A percentile compares a stretch with the other conserved stretches of the same genome.
Conservation (phyloP, 1,140 invertebrate genomes). For the Drosophila teissieri region DNA sequence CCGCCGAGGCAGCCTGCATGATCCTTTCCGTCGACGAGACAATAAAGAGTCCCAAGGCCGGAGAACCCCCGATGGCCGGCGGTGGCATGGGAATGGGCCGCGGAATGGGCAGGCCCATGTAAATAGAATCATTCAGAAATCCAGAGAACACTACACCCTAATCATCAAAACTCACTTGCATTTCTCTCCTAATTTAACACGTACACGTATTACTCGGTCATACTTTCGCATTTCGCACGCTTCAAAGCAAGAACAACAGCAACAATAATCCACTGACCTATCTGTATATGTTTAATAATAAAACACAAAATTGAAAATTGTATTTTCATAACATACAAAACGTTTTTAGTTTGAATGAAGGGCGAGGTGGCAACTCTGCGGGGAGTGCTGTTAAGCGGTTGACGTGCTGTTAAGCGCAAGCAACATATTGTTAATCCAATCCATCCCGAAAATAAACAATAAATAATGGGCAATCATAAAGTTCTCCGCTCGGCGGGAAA, state of each 20-base stretch:
- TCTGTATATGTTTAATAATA: constrained; percentile 70
- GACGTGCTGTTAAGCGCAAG: constrained; percentile 19
- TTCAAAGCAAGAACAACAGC: constrained; percentile 43
- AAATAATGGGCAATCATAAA: constrained; percentile 72
- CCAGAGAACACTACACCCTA: constrained; percentile 32
- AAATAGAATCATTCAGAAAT: constrained; percentile 45
- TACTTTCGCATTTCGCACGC: constrained; percentile 40
- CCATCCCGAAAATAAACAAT: constrained; percentile 31
- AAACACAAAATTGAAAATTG: constrained; percentile 42
- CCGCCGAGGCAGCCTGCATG: constrained; percentile 97
- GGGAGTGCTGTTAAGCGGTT: constrained; percentile 5
- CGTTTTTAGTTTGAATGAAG: constrained; percentile 20
- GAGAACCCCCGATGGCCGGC: constrained; percentile 86
- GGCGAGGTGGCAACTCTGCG: constrained; percentile 6
- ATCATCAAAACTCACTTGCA: constrained; percentile 61
- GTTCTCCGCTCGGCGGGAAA: constrained; percentile 58
- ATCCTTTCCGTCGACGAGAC: constrained; percentile 99
- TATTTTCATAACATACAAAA: constrained; percentile 65
- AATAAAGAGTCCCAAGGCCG: constrained; percentile 95
- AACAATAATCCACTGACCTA: constrained; percentile 62
- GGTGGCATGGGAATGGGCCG: constrained; percentile 86
- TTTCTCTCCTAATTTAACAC: constrained; percentile 68
- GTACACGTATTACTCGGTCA: constrained; percentile 72
- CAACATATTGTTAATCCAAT: constrained; percentile 22
- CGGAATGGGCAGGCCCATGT: constrained; percentile 90